Evolutionary conservation across 2,113 vertebrate species (phyloP).

Genomic region (Meleagris gallopavo): DNA sequence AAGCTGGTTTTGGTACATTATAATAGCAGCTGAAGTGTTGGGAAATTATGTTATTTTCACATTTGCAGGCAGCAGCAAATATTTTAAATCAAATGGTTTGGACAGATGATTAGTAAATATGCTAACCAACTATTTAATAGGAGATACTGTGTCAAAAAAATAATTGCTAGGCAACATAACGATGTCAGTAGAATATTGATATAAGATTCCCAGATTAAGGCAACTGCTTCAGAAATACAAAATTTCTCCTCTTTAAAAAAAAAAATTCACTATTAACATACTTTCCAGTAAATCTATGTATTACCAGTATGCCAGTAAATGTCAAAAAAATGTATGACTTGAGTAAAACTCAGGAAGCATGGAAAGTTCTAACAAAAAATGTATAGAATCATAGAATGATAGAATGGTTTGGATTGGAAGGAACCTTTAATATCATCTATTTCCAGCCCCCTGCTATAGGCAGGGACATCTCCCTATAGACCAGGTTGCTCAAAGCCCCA

Average conservation of each 20-base stretch:
- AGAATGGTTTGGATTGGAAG: too few species aligned
- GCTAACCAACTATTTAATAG: background rate
- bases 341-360: background rate
- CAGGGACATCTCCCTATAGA: too few species aligned
- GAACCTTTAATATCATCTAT: too few species aligned
- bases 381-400: too few species aligned
- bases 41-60: background rate
- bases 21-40: background rate
- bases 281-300: background rate
- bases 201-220: background rate
- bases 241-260: background rate
- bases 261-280: background rate
- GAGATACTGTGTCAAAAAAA: background rate
- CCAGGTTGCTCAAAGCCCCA: too few species aligned
- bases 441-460: too few species aligned
- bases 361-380: background rate
- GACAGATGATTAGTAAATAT: conserved; percentile 14
- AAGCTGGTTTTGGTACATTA: conserved; percentile 19
- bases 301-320: background rate
- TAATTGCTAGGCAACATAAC: background rate
- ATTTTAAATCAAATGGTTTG: conserved; percentile 10
- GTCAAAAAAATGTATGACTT: background rate
- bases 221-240: background rate
- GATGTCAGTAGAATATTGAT: background rate
- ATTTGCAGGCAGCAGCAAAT: conserved; percentile 3